Evolutionary conservation across 1,140 invertebrate genomes (phyloP), one percentile per base, ranked within the genome.

Genomic region (Neuroterus valhalla): DNA sequence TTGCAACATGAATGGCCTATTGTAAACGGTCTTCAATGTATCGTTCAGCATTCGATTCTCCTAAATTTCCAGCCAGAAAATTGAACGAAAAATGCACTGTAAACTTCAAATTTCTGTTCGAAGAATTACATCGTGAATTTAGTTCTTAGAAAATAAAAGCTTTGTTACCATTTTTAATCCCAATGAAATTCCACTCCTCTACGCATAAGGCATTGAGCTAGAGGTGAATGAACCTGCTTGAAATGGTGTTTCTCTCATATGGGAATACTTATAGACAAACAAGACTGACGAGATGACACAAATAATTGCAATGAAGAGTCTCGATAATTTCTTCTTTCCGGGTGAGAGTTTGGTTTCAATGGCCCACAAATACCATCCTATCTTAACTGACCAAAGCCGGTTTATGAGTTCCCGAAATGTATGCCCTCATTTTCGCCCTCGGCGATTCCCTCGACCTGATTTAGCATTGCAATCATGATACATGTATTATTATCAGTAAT

Each of bases 331-430:
- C 23, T 79, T 74, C 46, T 73, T 81, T 79, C 76, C 4, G 23
- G 76, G 78, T 79, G 82, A 81, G 80, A 81, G 80, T 78, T 78
- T 48, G 62, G 43, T 42, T 26, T 48, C 17, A 62, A 73, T 81
- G 81, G 55, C 71, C 77, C 73, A 81, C 75, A 77, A 83, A 83
- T 78, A 68, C 19, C 70, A 43, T 44, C 50, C 19, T 68, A 43
- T 44, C 50, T 66, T 66, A 52, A 68, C 14, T 42, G 66, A 66
- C 68, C 74, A 67, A 43, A 26, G 78, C 70, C 75, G 62, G 21
- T 71, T 50, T 67, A 46, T 50, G 42, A 76, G 74, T 82, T 67
- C 71, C 78, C 72, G 23, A 81, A 83, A 82, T 78, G 55, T 62
- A 23, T 62, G 55, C 23, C 55, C 75, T 76, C 48, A 26, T 76